Percentiles rank a stretch among this genome's conserved stretches.
These are phyloP conservation scores for Spondyliosoma cantharus DNA, from an alignment of 2,797 vertebrate genomes.

Conservation along the genomic window DNA sequence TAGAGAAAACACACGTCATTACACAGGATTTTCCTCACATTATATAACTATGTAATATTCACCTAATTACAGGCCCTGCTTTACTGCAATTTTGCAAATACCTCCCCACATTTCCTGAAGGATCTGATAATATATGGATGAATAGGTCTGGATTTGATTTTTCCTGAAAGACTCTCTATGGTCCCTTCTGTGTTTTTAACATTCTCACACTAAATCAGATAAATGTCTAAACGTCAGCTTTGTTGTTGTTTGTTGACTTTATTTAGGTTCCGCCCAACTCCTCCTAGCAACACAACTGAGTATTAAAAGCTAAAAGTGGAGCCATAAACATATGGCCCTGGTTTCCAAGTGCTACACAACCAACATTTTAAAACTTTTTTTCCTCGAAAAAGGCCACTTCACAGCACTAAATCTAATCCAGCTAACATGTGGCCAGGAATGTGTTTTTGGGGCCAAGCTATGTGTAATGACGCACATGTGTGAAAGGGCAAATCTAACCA, in stretches of 20 bases:
- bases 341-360: conserved; percentile 73
- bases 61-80: conserved; percentile 1
- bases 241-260: conserved; percentile 74
- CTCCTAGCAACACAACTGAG: conserved; percentile 77
- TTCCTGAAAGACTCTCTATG: not conserved
- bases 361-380: conserved; percentile 66
- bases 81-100: not conserved
- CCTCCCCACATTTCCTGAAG: conserved; percentile 10
- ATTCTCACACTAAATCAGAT: conserved; percentile 74
- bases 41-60: not conserved
- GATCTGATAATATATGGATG: conserved; percentile 1
- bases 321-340: conserved; percentile 81
- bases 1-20: not conserved
- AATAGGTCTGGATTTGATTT: conserved; percentile 11
- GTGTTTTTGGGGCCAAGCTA: conserved; percentile 64
- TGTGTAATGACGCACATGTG: conserved; percentile 80
- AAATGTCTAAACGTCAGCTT: conserved; percentile 52
- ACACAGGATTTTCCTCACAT: not conserved
- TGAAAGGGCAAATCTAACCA: conserved; percentile 71
- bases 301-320: conserved; percentile 82
- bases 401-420: conserved; percentile 74
- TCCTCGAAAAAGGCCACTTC: conserved; percentile 65
- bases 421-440: conserved; percentile 76
- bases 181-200: conserved; percentile 20
- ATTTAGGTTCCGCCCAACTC: conserved; percentile 67